A percentile compares a stretch with the other conserved stretches of the same genome.
Evolutionary conservation across 2,888 invertebrate species (phyloP).

Genomic region (Elgonia sp.): DNA sequence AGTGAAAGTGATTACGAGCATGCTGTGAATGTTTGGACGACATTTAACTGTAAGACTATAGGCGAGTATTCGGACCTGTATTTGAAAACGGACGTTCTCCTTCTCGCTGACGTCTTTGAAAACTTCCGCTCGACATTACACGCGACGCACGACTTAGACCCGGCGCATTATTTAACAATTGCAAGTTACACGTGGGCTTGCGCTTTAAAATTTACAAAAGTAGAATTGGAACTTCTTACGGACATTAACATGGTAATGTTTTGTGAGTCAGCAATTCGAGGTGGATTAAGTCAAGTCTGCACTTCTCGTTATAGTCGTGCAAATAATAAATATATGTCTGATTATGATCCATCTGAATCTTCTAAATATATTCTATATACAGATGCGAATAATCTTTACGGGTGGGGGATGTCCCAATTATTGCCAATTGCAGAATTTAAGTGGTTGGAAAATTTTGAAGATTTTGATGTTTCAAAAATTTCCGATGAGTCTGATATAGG

Average conservation of each 20-base stretch:
- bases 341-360: constrained; percentile 36
- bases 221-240: too few relatives aligned
- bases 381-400: constrained; percentile 84
- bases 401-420: constrained; percentile 82
- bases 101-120: constrained; percentile 36
- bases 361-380: constrained; percentile 81
- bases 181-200: too few relatives aligned
- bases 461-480: not conserved
- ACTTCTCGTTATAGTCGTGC: constrained; percentile 76
- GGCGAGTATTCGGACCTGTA: constrained; percentile 15
- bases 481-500: constrained; percentile 2
- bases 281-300: constrained; percentile 75
- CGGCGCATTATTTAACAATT: too few relatives aligned
- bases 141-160: too few relatives aligned
- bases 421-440: constrained; percentile 83
- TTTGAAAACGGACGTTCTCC: constrained; percentile 27
- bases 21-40: constrained; percentile 72
- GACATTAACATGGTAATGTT: constrained; percentile 78
- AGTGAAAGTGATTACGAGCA: constrained; percentile 79
- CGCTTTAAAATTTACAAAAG: too few relatives aligned
- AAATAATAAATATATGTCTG: constrained; percentile 75
- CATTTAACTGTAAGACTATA: constrained; percentile 21
- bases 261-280: constrained; percentile 77
- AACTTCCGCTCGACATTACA: constrained; percentile 7
- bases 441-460: not conserved